Base-by-base conservation (phyloP, 2,113 vertebrate species). In the Tamias sibiricus region DNA sequence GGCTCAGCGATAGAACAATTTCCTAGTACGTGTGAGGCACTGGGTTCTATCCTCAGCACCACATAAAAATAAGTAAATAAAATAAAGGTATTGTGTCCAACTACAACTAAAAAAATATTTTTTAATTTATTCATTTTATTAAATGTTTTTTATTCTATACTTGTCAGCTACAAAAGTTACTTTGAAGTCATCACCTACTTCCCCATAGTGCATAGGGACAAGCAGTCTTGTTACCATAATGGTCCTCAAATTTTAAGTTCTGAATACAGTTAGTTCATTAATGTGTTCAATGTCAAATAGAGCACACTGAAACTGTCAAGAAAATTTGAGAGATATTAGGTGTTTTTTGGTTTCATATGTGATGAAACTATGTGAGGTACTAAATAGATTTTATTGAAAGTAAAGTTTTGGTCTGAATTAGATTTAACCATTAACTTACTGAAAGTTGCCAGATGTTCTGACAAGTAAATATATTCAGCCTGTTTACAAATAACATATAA, bases 371-470 rank as follows among this genome's bases (percentile, higher is more conserved):
- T 20, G 7, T 91, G 22, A 71, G 59, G 6, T 79, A 35, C 64
- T 93, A 91, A 92, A 66, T 71, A 85, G 17, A 72, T 87, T 94
- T 96, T 83, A 83, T 42, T 89, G 35, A 88, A 88, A 79, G 5
- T 88, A n/a, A 87, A 44, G 32, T 87, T 90, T 83, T 30, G 64
- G 1, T 90, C 42, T 90, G 75, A 94, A 88, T 88, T 84, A 75
- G 85, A 84, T 79, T 68, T 95, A 94, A 90, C 17, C 74, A 74
- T 82, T 64, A 76, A 64, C 11, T 90, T 95, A 64, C 4, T 71
- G 26, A 32, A 40, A 95, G 66, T 88, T 91, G n/a, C 49, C 54
- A 62, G 76, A 68, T 97, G 42, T 32, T 93, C 92, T 96, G 8
- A 37, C 35, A 96, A 84, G 59, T 74, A 81, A 49, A 32, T 85